These are phyloP conservation scores for Drosophila setifemur DNA, from an alignment of 1,140 invertebrate genomes.

Conservation along the genomic window DNA sequence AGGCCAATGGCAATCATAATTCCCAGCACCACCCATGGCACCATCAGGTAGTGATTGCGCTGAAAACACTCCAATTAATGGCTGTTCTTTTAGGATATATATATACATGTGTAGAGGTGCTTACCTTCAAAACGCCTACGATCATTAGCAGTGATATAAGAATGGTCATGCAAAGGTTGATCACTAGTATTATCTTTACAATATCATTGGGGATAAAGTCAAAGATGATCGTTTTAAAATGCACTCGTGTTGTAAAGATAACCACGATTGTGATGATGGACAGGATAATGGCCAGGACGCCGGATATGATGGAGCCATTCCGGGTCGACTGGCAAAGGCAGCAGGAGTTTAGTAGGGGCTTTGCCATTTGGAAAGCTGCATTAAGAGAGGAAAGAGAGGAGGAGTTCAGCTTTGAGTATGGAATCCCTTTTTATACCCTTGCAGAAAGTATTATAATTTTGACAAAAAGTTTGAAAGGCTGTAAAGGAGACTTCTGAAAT, in stretches of 20 bases:
- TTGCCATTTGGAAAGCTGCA: conserved; percentile 57
- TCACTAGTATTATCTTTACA: conserved; percentile 90
- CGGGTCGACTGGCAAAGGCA: conserved; percentile 87
- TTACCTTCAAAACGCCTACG: conserved; percentile 89
- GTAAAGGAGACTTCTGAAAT: too few species aligned
- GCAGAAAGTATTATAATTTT: too few species aligned
- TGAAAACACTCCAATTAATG: conserved; percentile 82
- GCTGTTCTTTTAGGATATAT: background rate
- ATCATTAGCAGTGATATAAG: conserved; percentile 89
- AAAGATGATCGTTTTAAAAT: conserved; percentile 86
- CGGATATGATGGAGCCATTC: conserved; percentile 88
- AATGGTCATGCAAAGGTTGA: conserved; percentile 92
- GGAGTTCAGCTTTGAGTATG: too few species aligned
- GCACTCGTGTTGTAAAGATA: conserved; percentile 84
- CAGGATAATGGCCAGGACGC: conserved; percentile 86
- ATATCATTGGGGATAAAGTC: conserved; percentile 82
- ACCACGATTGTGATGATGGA: conserved; percentile 83
- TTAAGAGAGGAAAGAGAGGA: conserved; percentile 10
- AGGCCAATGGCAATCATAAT: conserved; percentile 89
- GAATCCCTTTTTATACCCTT: too few species aligned
- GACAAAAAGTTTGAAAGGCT: too few species aligned
- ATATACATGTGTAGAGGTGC: too few species aligned
- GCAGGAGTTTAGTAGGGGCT: conserved; percentile 83
- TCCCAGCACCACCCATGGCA: conserved; percentile 91
- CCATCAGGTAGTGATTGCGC: conserved; percentile 90